A percentile compares a stretch with the other conserved stretches of the same genome.
Evolutionary conservation across 1,140 invertebrate species (phyloP).

Genomic region (Araneus ventricosus): DNA sequence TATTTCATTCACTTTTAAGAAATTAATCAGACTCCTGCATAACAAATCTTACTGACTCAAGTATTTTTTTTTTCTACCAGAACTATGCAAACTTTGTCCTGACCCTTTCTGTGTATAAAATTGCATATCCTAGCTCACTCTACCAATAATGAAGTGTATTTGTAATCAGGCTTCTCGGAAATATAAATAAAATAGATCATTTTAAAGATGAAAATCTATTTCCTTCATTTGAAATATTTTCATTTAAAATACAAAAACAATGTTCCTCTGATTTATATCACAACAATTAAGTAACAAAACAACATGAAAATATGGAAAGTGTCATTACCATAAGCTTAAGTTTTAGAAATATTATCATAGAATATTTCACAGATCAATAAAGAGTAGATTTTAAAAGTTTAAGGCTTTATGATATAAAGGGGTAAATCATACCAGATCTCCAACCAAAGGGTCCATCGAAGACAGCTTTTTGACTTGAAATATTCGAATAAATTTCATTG

Average conservation of each 20-base stretch:
- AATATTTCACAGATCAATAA: not conserved
- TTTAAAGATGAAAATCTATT: too few species aligned
- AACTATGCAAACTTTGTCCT: too few species aligned
- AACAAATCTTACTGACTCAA: not conserved
- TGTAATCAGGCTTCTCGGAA: too few species aligned
- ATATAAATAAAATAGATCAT: too few species aligned
- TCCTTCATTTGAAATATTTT: not conserved
- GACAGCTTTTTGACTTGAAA: slow-evolving; percentile 30
- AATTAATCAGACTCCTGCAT: not conserved
- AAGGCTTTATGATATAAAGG: not conserved
- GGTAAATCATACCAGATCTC: slow-evolving; percentile 53
- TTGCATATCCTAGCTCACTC: too few species aligned
- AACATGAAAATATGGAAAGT: too few species aligned
- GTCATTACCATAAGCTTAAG: too few species aligned
- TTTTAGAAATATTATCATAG: not conserved
- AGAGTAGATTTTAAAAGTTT: not conserved
- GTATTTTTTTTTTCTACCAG: too few species aligned
- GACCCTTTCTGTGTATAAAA: too few species aligned
- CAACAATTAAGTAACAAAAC: not conserved
- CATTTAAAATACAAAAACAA: too few species aligned
- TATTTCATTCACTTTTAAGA: too few species aligned
- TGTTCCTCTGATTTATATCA: not conserved
- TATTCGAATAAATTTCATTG: slow-evolving; percentile 68
- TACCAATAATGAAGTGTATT: not conserved
- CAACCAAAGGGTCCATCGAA: slow-evolving; percentile 64